Conservation (phyloP, 1,140 invertebrate genomes). For the Halesus radiatus region DNA sequence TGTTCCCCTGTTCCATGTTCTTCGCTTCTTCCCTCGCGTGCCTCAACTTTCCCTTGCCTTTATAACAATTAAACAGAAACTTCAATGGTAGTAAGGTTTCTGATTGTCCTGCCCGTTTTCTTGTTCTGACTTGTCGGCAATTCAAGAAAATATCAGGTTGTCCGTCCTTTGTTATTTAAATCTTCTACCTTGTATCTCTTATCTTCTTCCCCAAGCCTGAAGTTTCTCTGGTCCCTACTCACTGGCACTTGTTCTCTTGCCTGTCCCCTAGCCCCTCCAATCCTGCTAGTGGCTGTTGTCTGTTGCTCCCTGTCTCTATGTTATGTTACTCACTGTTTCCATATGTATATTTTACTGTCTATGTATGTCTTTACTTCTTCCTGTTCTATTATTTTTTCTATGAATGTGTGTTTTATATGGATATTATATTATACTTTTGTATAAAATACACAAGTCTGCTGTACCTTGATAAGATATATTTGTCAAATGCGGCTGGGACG, state of each 20-base stretch:
- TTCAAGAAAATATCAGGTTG: too few relatives aligned
- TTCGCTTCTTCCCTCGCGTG: not conserved
- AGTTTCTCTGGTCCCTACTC: not conserved
- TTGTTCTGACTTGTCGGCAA: too few relatives aligned
- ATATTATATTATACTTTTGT: conserved; percentile 31
- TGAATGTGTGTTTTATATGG: conserved; percentile 43
- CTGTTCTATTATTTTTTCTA: conserved; percentile 37
- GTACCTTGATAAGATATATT: conserved; percentile 24
- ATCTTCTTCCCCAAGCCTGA: too few relatives aligned
- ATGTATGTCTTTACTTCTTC: conserved; percentile 45
- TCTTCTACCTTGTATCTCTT: not conserved
- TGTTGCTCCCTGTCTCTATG: conserved; percentile 46
- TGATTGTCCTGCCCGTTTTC: too few relatives aligned
- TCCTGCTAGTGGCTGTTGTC: conserved; percentile 53
- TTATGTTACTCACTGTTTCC: conserved; percentile 48
- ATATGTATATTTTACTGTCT: conserved; percentile 43
- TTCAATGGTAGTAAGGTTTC: too few relatives aligned
- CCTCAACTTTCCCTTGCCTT: not conserved
- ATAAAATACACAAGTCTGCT: conserved; percentile 31
- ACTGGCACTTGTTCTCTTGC: not conserved
- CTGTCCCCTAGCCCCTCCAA: not conserved
- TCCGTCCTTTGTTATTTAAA: too few relatives aligned
- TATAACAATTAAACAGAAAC: too few relatives aligned
- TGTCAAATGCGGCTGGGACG: conserved; percentile 18
- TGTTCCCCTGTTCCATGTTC: not conserved